phyloP scores from a whole-genome alignment of 2,797 vertebrate species.

The Gambelia wislizenii region DNA sequence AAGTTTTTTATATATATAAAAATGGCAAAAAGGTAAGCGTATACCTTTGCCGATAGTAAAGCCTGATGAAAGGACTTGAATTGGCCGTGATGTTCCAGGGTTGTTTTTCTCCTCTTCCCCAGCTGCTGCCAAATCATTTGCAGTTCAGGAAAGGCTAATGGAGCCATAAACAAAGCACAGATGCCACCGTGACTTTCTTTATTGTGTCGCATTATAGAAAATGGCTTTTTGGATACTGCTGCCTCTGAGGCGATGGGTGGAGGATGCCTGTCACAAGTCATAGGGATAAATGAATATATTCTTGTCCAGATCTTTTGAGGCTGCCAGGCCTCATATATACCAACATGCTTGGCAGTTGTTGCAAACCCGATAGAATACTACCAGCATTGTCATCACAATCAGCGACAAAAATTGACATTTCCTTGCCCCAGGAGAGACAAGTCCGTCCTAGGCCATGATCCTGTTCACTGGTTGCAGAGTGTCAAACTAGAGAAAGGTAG shows the following conservation, averaged over 20 bases:
- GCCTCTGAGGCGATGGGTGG: slow-evolving; percentile 4
- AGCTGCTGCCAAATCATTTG: slow-evolving; percentile 70
- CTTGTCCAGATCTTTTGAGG: not conserved
- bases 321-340: not conserved
- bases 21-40: slow-evolving; percentile 40
- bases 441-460: not conserved
- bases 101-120: slow-evolving; percentile 49
- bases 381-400: not conserved
- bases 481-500: too few species aligned
- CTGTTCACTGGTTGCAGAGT: too few species aligned
- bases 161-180: slow-evolving; percentile 69
- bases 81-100: slow-evolving; percentile 45
- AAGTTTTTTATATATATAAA: slow-evolving; percentile 45
- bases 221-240: slow-evolving; percentile 46
- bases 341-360: not conserved
- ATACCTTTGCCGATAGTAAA: slow-evolving; percentile 50
- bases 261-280: slow-evolving; percentile 7
- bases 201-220: slow-evolving; percentile 59
- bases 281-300: slow-evolving; percentile 14
- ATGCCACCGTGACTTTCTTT: slow-evolving; percentile 65
- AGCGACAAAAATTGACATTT: not conserved
- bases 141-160: slow-evolving; percentile 71
- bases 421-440: not conserved
- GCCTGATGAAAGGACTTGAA: slow-evolving; percentile 49
- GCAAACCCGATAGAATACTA: not conserved